phyloP scores from a whole-genome alignment of 1,140 invertebrate species.

The Trichonephila clavata region DNA sequence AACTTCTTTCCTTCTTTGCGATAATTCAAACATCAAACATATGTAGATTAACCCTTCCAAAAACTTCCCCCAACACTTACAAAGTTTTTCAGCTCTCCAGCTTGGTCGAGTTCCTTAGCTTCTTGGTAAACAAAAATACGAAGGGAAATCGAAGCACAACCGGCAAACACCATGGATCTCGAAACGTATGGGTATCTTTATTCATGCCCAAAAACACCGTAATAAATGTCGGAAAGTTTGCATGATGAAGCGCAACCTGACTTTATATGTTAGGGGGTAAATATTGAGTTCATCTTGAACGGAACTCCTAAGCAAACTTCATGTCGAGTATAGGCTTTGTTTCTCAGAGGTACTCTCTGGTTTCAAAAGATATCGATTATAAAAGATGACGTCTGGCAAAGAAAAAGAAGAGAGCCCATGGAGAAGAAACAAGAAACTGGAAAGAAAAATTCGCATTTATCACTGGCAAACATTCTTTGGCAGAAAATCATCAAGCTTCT shows the following conservation, averaged over 20 bases:
- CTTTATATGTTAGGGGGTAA: conserved; percentile 6
- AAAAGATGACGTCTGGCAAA: conserved; percentile 59
- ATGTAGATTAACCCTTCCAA: conserved; percentile 16
- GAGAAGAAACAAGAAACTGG: conserved; percentile 51
- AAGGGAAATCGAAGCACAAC: background rate
- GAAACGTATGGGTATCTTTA: conserved; percentile 12
- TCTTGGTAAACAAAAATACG: background rate
- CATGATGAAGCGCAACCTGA: conserved; percentile 1
- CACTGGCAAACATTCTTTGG: conserved; percentile 68
- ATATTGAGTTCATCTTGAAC: conserved; percentile 25
- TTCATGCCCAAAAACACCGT: conserved; percentile 41
- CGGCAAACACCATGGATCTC: background rate
- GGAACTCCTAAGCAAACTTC: conserved; percentile 6
- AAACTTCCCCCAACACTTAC: background rate
- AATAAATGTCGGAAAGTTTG: conserved; percentile 44
- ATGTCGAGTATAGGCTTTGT: conserved; percentile 9
- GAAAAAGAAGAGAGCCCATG: too few relatives aligned
- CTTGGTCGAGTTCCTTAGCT: background rate
- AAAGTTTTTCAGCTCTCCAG: background rate
- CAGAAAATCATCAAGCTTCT: conserved; percentile 71
- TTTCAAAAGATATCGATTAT: conserved; percentile 67
- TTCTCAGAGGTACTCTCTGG: conserved; percentile 16
- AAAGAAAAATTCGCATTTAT: conserved; percentile 67
- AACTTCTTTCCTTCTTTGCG: background rate
- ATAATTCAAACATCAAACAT: conserved; percentile 29